Evolutionary conservation across 2,797 vertebrate genomes (phyloP), one percentile per base, ranked within the genome.

Genomic region (Miichthys miiuy): DNA sequence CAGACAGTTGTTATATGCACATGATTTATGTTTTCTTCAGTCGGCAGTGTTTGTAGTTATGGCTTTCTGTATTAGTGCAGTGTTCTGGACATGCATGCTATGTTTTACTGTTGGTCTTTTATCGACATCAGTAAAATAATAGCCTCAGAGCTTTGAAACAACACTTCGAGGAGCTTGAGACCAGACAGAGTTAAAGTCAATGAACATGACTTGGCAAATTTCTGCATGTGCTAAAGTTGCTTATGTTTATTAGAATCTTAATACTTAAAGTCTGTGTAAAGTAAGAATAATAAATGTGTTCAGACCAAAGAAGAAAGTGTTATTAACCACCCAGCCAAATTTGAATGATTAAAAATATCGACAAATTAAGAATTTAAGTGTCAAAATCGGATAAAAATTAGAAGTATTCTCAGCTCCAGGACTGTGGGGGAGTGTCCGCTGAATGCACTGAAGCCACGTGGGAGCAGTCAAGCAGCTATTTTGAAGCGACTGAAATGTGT

Each of bases 21-120:
- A 38, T 71, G 79, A 89, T 82, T 79, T 55, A 86, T 86, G 78
- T 30, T 77, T 77, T 68, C 57, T 62, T 78, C 68, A 13, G 18
- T 71, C 12, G 25, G 13, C 3, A 41, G n/a, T 50, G 34, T 89
- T 79, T 73, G 54, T 48, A 14, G 65, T 55, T 72, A 44, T 41
- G 0, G 56, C 72, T 55, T 77, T n/a, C 27, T 50, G 66, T 63
- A 52, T 86, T 71, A 46, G 57, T 34, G 61, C 71, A 7, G 6
- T 3, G 27, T 13, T 58, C 63, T 23, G 60, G 41, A 41, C 23
- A 51, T 1, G 54, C 14, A 11, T 61, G 63, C 11, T 27, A 0
- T 60, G 80, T 75, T 87, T 65, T 77, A 68, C 20, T 58, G 52
- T 62, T 27, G 8, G 6, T 66, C 13, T 77, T 80, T 61, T 42